Conservation (phyloP, 2,797 vertebrate species). For the Chelon auratus region DNA sequence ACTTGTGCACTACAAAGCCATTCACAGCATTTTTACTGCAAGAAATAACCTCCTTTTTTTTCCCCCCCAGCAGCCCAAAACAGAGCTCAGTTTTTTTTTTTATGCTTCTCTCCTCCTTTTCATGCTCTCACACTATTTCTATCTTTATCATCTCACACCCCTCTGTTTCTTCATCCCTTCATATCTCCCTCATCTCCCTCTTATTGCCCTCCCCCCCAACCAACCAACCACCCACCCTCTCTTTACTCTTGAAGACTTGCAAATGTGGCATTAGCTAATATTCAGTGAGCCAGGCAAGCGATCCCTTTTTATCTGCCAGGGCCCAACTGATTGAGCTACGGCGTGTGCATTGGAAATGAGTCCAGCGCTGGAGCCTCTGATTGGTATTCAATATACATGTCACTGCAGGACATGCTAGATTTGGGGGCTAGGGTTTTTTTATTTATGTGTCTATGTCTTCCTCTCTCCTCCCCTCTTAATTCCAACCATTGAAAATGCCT, state of each 20-base stretch:
- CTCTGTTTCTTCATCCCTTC: slow-evolving; percentile 59
- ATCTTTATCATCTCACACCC: slow-evolving; percentile 56
- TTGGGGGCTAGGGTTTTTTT: slow-evolving; percentile 77
- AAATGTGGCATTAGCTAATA: slow-evolving; percentile 99
- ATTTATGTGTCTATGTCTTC: slow-evolving; percentile 40
- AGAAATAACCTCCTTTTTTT: slow-evolving; percentile 87
- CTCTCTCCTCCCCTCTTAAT: slow-evolving; percentile 53
- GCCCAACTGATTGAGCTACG: slow-evolving; percentile 94
- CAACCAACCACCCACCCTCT: slow-evolving; percentile 41
- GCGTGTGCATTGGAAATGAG: slow-evolving; percentile 96
- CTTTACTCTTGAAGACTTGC: slow-evolving; percentile 94
- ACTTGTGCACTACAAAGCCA: slow-evolving; percentile 93
- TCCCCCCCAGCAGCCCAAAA: slow-evolving; percentile 73
- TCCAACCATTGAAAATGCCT: slow-evolving; percentile 75
- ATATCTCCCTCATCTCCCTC: slow-evolving; percentile 76
- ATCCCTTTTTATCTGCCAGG: slow-evolving; percentile 92
- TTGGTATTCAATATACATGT: slow-evolving; percentile 96
- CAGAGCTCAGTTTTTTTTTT: slow-evolving; percentile 79
- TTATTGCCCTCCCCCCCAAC: slow-evolving; percentile 59
- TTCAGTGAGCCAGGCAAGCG: slow-evolving; percentile 87
- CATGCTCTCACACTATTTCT: slow-evolving; percentile 34
- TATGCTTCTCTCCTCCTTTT: slow-evolving; percentile 30
- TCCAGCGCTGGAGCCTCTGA: slow-evolving; percentile 88
- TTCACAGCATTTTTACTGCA: slow-evolving; percentile 86
- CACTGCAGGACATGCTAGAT: slow-evolving; percentile 89